These are phyloP conservation scores for Microcebus griseorufus DNA, from an alignment of 2,113 vertebrate genomes.

Conservation along the genomic window DNA sequence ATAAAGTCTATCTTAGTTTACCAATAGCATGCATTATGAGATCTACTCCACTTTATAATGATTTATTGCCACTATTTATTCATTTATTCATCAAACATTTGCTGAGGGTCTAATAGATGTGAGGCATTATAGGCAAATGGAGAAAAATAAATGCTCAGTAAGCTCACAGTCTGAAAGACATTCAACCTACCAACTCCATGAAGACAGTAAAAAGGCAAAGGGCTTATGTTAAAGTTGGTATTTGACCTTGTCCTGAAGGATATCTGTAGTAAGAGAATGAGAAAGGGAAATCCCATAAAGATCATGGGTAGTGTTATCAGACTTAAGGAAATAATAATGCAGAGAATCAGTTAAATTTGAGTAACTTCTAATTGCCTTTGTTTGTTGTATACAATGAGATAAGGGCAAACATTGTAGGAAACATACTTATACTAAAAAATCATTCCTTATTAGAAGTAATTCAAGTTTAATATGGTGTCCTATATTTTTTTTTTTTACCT, in stretches of 20 bases:
- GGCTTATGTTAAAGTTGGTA: not conserved
- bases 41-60: slow-evolving; percentile 16
- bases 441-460: not conserved
- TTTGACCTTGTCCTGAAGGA: not conserved
- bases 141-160: slow-evolving; percentile 29
- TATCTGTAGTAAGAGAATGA: not conserved
- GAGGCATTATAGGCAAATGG: not conserved
- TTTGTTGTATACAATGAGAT: not conserved
- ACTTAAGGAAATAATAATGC: slow-evolving; percentile 19
- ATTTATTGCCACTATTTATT: slow-evolving; percentile 45
- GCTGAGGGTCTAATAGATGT: not conserved
- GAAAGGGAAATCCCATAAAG: slow-evolving; percentile 8
- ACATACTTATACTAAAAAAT: not conserved
- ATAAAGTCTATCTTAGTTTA: not conserved
- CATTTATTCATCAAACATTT: slow-evolving; percentile 36
- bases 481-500: not conserved
- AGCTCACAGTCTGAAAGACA: not conserved
- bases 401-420: not conserved
- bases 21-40: not conserved
- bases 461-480: not conserved
- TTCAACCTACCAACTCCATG: not conserved
- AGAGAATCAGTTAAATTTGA: not conserved
- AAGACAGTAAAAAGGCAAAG: not conserved
- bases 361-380: not conserved
- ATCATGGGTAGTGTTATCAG: not conserved